Conservation (phyloP, 1,140 invertebrate species). For the Dendroctonus valens region DNA sequence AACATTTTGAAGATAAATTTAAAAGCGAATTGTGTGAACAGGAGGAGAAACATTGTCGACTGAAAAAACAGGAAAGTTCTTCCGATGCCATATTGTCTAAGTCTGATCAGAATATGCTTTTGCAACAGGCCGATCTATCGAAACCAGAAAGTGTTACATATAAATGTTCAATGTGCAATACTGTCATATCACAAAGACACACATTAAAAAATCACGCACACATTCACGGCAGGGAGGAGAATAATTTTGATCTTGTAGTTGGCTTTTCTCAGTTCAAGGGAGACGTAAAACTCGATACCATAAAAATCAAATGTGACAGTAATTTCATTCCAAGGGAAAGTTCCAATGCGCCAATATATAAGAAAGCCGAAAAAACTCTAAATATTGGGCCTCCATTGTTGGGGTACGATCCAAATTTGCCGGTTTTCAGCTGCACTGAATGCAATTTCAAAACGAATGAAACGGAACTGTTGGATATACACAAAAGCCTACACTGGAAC, state of each 20-base stretch:
- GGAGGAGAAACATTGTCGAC: too few relatives aligned
- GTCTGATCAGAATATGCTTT: too few relatives aligned
- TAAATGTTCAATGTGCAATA: conserved; percentile 18
- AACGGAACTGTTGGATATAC: neutral
- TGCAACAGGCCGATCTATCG: neutral
- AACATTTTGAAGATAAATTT: neutral
- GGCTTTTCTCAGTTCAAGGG: neutral
- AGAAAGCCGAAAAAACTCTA: neutral
- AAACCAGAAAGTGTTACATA: neutral
- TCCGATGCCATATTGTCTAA: too few relatives aligned
- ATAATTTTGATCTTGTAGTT: conserved; percentile 1
- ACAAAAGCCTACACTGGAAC: conserved; percentile 18
- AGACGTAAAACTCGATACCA: neutral
- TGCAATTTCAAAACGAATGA: conserved; percentile 23
- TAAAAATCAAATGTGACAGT: conserved; percentile 1
- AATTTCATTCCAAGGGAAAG: conserved; percentile 1
- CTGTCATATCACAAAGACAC: neutral
- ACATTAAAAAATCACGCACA: conserved; percentile 1
- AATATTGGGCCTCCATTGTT: neutral
- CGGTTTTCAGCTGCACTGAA: conserved; percentile 6
- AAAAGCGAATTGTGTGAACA: neutral
- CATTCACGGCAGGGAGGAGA: conserved; percentile 8
- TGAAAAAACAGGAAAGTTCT: too few relatives aligned
- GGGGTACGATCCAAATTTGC: conserved; percentile 10
- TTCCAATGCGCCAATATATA: neutral